phyloP scores from a whole-genome alignment of 2,888 invertebrate genomes.

The Cosmia pyralina region DNA sequence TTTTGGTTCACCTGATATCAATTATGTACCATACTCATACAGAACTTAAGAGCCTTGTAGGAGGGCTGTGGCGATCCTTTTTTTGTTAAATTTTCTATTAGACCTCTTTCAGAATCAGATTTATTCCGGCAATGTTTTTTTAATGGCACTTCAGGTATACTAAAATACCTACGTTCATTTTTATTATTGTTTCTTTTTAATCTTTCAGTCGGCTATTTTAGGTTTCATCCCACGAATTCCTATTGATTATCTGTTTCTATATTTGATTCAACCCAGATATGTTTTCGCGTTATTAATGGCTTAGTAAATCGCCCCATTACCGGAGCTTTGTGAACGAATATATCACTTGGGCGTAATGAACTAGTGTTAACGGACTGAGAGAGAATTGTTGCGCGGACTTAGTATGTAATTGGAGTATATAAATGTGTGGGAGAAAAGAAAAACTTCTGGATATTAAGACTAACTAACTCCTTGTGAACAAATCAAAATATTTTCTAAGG shows the following conservation, averaged over 20 bases:
- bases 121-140: neutral
- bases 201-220: neutral
- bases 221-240: neutral
- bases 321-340: conserved; percentile 45
- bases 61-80: neutral
- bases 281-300: conserved; percentile 45
- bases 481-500: conserved; percentile 32
- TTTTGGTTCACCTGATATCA: conserved; percentile 40
- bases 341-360: conserved; percentile 56
- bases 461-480: conserved; percentile 16
- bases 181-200: neutral
- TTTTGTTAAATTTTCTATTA: conserved; percentile 19
- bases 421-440: conserved; percentile 19
- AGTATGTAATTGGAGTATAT: conserved; percentile 39
- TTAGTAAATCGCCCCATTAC: conserved; percentile 55
- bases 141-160: neutral
- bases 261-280: conserved; percentile 28
- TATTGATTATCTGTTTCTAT: conserved; percentile 23
- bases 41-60: conserved; percentile 8
- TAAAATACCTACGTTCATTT: neutral
- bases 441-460: conserved; percentile 21
- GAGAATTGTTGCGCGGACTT: conserved; percentile 44
- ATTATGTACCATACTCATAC: conserved; percentile 39
- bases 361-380: conserved; percentile 50
- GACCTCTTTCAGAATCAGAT: neutral